phyloP scores from a whole-genome alignment of 2,113 vertebrate species.

The Rallus limicola region DNA sequence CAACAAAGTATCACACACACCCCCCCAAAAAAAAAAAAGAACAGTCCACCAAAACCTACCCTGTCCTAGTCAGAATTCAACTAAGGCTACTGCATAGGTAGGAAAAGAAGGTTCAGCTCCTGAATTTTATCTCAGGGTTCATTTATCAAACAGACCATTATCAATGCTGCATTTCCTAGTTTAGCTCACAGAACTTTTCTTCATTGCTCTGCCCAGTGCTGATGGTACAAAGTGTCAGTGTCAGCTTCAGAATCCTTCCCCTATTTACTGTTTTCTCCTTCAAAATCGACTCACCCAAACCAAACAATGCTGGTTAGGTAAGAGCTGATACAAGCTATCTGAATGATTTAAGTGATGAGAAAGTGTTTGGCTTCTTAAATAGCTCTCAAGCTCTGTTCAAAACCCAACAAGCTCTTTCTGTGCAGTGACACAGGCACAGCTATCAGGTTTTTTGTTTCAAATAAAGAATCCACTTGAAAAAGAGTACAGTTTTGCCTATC shows the following conservation, averaged over 20 bases:
- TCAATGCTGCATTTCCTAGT: rapidly evolving
- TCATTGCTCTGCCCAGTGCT: background rate
- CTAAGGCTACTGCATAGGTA: background rate
- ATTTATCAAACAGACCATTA: background rate
- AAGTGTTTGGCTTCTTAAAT: background rate
- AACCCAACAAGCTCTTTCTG: background rate
- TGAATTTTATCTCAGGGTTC: background rate
- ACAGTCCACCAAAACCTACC: background rate
- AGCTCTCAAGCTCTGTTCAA: background rate
- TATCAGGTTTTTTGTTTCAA: background rate
- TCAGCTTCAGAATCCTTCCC: background rate
- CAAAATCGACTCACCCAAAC: background rate
- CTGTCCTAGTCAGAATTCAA: background rate
- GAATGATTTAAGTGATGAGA: background rate
- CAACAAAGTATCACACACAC: background rate
- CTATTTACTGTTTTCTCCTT: too few species aligned
- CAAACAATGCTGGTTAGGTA: background rate
- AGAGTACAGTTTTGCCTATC: constrained; percentile 7
- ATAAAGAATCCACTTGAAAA: background rate
- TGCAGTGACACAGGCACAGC: too few species aligned
- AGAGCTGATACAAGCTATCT: rapidly evolving
- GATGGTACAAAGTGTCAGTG: background rate
- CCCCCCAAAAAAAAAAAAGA: background rate
- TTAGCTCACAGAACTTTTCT: background rate
- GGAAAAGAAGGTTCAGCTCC: background rate